Evolutionary conservation across 2,113 vertebrate genomes (phyloP).

Genomic region (Podocnemis expansa): DNA sequence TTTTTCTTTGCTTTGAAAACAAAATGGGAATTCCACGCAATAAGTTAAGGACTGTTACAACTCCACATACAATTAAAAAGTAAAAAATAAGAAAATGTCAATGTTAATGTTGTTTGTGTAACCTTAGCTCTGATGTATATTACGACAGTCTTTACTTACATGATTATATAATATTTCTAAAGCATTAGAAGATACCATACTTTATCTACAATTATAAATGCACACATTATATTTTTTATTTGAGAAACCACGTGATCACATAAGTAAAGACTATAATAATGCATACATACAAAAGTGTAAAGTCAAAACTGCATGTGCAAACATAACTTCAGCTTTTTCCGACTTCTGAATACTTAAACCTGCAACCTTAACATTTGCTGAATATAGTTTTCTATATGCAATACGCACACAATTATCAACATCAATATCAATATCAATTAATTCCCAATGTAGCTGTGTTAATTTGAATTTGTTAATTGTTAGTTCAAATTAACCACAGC

Average conservation of each 20-base stretch:
- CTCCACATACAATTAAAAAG: slow-evolving; percentile 27
- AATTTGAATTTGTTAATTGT: no score
- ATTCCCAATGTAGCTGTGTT: no score
- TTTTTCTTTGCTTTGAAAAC: neutral
- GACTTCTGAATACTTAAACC: neutral
- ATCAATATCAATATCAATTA: no score
- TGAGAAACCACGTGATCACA: neutral
- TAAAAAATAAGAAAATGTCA: neutral
- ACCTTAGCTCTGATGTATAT: neutral
- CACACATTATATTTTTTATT: neutral
- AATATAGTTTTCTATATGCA: neutral
- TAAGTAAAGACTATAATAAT: neutral
- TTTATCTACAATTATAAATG: neutral
- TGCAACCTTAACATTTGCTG: neutral
- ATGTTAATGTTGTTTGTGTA: neutral
- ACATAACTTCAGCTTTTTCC: neutral
- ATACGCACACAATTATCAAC: neutral
- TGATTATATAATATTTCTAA: neutral
- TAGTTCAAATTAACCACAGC: no score
- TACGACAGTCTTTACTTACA: neutral
- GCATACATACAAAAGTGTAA: accelerated
- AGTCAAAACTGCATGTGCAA: neutral
- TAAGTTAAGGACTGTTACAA: neutral
- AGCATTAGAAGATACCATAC: neutral
- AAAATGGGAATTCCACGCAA: neutral